Evolutionary conservation across 2,113 vertebrate species (phyloP).

Genomic region (Fregata magnificens): DNA sequence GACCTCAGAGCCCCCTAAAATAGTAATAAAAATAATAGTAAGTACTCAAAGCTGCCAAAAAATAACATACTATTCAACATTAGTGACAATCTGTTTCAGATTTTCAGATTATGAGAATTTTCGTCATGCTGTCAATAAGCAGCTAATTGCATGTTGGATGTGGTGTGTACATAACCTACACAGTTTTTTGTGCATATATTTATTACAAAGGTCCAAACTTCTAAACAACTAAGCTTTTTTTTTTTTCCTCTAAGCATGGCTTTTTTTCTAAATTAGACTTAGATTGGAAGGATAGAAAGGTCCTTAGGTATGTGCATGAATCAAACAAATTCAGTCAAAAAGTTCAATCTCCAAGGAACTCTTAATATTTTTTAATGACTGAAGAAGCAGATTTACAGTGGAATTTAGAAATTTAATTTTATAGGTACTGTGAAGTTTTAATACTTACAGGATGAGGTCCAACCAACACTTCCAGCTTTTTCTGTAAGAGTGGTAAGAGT

Average conservation of each 20-base stretch:
- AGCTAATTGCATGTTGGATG: neutral
- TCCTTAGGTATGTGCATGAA: neutral
- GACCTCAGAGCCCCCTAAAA: neutral
- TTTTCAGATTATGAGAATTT: neutral
- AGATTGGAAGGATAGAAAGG: neutral
- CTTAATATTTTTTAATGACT: neutral
- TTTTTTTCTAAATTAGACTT: neutral
- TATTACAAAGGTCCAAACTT: neutral
- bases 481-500: neutral
- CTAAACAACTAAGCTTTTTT: neutral
- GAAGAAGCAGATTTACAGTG: neutral
- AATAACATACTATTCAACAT: neutral
- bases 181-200: neutral
- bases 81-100: neutral
- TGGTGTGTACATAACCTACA: neutral
- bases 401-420: neutral
- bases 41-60: neutral
- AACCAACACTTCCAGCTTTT: neutral
- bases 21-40: neutral
- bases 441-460: neutral
- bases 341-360: neutral
- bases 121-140: neutral
- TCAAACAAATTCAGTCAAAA: neutral
- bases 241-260: neutral
- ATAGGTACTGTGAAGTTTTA: neutral